Evolutionary conservation across 2,113 vertebrate species (phyloP).

Genomic region (Ochotona curzoniae): DNA sequence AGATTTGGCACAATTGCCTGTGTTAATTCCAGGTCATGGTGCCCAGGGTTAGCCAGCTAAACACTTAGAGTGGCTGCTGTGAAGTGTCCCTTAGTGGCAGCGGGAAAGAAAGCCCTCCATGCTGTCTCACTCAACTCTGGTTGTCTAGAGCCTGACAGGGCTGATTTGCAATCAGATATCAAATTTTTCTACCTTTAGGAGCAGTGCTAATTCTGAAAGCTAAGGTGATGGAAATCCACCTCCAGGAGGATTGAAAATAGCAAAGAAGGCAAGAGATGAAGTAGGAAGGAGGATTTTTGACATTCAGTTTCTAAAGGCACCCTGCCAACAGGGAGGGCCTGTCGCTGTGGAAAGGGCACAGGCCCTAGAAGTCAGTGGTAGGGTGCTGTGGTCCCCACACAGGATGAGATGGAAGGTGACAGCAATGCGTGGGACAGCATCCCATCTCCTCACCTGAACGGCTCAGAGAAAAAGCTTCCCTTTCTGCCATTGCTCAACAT

Average conservation of each 20-base stretch:
- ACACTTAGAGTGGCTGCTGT: background rate
- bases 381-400: too few relatives aligned
- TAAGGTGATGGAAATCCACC: conserved; percentile 75
- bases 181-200: conserved; percentile 57
- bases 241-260: conserved; percentile 76
- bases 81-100: background rate
- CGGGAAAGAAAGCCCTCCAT: background rate
- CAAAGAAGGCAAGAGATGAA: conserved; percentile 53
- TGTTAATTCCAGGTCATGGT: background rate
- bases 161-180: conserved; percentile 60
- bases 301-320: background rate
- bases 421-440: background rate
- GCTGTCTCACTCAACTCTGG: background rate
- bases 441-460: background rate
- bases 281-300: conserved; percentile 33
- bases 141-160: conserved; percentile 60
- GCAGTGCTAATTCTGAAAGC: conserved; percentile 75
- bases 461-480: background rate
- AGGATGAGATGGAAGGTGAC: background rate
- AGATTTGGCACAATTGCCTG: conserved; percentile 39
- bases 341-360: background rate
- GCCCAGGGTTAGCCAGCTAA: background rate
- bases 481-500: background rate
- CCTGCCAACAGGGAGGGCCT: background rate
- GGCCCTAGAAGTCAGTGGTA: background rate